Evolutionary conservation across 2,888 invertebrate genomes (phyloP), one percentile per base, ranked within the genome.

Genomic region (Caenorhabditis sp.): DNA sequence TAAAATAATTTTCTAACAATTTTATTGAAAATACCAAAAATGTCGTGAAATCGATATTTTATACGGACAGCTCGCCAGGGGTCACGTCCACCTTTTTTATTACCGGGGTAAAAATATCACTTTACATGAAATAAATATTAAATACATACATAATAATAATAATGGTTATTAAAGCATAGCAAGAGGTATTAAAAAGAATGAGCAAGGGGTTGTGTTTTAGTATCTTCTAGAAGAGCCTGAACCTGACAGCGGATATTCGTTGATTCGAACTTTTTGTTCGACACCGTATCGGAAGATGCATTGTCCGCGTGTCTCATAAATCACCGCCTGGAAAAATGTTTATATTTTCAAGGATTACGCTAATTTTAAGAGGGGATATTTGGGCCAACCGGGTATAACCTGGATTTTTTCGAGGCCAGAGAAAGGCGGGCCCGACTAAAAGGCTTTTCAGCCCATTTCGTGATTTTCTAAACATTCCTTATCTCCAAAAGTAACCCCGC

Each of bases 271-370:
- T 62, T 87, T 86, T 73, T 89, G 89, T 71, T 89, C 88, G 57
- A 89, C 85, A 19, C 89, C 89, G 76, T 87, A 89, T 36, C 88
- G 81, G 83, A 88, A 89, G 70, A 87, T 86, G 78, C 88, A 89
- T n/a, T 81, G 78, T 1, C 89, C 89, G 23, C 81, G 75, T 0
- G 88, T 88, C 50, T 85, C 82, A 75, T 84, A 80, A 53, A 76
- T 70, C 61, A 83, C 84, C 1, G 78, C 67, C 81, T 81, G 71
- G 17, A 79, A 73, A 26, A 55, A 31, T 6, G 31, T n/a, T n/a
- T n/a, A 12, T 26, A 55, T 43, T 43, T 43, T 43, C 2, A 14
- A 21, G 23, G 12, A 12, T n/a, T 8, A 21, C 10, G n/a, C 19
- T n/a, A 17, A 50, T 50, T 50, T 50, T 17, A 36, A 36, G 36